Conservation (phyloP, 2,888 invertebrate species). For the Agrochola lychnidis region DNA sequence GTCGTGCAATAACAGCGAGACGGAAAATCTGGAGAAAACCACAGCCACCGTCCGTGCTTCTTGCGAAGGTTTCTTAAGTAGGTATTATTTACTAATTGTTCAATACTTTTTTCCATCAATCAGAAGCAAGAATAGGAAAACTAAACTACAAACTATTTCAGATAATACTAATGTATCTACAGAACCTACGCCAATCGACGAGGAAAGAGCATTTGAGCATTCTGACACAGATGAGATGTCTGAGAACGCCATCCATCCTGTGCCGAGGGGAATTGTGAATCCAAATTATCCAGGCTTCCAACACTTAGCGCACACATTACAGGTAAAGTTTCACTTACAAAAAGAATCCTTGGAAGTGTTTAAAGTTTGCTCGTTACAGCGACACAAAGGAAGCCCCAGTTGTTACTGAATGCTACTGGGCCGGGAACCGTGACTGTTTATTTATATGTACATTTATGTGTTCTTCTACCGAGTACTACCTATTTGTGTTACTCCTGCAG, state of each 20-base stretch:
- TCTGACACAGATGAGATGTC: constrained; percentile 90
- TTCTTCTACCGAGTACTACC: constrained; percentile 13
- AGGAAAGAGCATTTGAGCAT: constrained; percentile 90
- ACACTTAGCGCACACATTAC: constrained; percentile 94
- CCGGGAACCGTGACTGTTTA: constrained; percentile 36
- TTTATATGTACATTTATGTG: constrained; percentile 33
- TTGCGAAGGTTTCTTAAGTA: constrained; percentile 73
- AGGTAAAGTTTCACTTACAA: constrained; percentile 78
- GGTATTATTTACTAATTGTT: constrained; percentile 10
- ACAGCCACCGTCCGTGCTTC: constrained; percentile 66
- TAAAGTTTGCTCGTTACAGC: constrained; percentile 68
- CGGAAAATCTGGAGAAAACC: constrained; percentile 75
- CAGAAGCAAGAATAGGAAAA: background rate
- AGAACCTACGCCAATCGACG: constrained; percentile 86
- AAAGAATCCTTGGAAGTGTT: constrained; percentile 74
- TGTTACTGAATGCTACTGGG: constrained; percentile 69
- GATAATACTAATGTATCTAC: constrained; percentile 78
- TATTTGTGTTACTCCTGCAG: constrained; percentile 23
- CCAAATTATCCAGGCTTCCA: constrained; percentile 96
- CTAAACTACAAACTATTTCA: constrained; percentile 54
- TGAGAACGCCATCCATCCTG: constrained; percentile 81
- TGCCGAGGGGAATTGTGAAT: constrained; percentile 94
- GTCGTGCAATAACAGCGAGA: constrained; percentile 66
- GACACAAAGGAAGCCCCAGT: constrained; percentile 76
- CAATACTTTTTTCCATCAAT: background rate